Percentiles rank a stretch among this genome's conserved stretches.
These are phyloP conservation scores for Todiramphus saurophagus DNA, from an alignment of 2,113 vertebrate genomes.

Conservation along the genomic window DNA sequence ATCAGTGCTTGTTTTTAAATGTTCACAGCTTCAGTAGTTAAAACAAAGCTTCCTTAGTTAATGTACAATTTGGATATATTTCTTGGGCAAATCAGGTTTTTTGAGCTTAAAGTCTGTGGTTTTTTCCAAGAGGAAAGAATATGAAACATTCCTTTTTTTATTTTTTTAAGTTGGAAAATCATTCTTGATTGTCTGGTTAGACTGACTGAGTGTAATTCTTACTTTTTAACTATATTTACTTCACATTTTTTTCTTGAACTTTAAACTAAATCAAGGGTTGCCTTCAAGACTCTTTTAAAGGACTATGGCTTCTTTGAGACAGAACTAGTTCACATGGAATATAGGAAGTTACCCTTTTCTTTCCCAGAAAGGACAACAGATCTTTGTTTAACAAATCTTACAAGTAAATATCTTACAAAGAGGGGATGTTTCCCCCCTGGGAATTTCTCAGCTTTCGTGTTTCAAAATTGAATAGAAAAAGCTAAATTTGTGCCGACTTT, in stretches of 20 bases:
- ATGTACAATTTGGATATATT: not conserved
- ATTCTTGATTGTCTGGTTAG: not conserved
- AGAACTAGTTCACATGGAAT: not conserved
- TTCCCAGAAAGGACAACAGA: not conserved
- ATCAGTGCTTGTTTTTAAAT: not conserved
- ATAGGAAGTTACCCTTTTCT: not conserved
- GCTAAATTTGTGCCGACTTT: not conserved
- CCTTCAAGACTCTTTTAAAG: not conserved
- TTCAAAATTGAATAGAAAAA: not conserved
- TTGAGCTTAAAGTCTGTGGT: not conserved
- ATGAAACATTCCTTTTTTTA: not conserved
- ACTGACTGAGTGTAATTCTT: not conserved
- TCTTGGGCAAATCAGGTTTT: not conserved
- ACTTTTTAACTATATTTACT: not conserved
- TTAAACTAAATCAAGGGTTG: not conserved
- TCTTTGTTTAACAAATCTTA: not conserved
- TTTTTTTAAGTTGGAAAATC: not conserved
- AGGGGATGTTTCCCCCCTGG: not conserved
- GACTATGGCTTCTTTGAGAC: not conserved
- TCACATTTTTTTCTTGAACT: not conserved
- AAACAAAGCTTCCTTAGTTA: not conserved
- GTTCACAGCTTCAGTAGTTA: not conserved
- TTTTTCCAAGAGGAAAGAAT: not conserved
- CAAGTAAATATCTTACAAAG: not conserved
- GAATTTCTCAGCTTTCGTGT: not conserved